Percentiles rank a stretch among this genome's conserved stretches.
These are phyloP conservation scores for Centrocercus urophasianus DNA, from an alignment of 2,113 vertebrate genomes.

Conservation along the genomic window DNA sequence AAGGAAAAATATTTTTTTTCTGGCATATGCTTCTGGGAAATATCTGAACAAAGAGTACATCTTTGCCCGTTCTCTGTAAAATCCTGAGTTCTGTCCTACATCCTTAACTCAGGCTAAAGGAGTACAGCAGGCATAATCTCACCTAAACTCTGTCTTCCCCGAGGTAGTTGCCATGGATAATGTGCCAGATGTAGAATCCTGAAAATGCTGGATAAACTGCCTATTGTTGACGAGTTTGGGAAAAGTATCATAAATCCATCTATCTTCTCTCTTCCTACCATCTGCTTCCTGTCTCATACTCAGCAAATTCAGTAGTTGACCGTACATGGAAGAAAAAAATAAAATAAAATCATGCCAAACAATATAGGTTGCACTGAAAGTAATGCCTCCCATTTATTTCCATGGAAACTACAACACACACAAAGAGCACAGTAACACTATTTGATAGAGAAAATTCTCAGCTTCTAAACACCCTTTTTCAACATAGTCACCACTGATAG, in stretches of 20 bases:
- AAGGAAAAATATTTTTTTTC: neutral
- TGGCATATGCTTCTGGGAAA: neutral
- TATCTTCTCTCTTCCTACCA: neutral
- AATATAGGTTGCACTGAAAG: too few species aligned
- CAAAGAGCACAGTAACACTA: too few species aligned
- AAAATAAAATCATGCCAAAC: neutral
- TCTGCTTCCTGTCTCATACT: neutral
- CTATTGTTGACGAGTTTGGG: neutral
- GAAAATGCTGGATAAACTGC: neutral
- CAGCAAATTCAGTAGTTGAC: neutral
- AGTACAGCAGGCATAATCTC: neutral
- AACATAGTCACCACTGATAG: too few species aligned
- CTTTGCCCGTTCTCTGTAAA: neutral
- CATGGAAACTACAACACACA: too few species aligned
- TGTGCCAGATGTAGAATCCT: neutral
- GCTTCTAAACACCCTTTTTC: too few species aligned
- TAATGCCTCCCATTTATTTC: too few species aligned
- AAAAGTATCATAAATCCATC: neutral
- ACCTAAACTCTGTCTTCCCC: neutral
- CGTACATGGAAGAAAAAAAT: neutral
- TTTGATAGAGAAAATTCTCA: too few species aligned
- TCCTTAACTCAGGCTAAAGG: neutral
- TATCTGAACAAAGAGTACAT: neutral
- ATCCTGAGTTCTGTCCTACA: neutral
- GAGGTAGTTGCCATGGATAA: neutral